Percentiles rank a stretch among this genome's conserved stretches.
Conservation (phyloP, 2,113 vertebrate species). For the Leptobrachium leishanense region DNA sequence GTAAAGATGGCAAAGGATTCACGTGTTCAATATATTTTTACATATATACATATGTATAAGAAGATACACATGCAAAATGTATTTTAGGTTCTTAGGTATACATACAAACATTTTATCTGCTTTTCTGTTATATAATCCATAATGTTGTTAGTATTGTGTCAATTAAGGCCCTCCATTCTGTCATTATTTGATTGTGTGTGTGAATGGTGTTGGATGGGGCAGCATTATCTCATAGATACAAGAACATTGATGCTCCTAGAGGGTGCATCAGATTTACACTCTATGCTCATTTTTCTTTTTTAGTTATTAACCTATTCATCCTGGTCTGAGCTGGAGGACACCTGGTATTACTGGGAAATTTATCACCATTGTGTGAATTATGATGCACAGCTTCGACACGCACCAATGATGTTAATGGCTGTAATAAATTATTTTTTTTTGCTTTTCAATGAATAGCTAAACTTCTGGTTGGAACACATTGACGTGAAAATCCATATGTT, state of each 20-base stretch:
- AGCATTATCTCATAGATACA: not conserved
- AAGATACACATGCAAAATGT: not conserved
- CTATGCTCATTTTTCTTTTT: not conserved
- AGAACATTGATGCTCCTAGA: slow-evolving; percentile 1
- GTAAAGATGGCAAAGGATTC: slow-evolving; percentile 22
- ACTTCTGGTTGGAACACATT: no score
- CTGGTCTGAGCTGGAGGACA: not conserved
- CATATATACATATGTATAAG: slow-evolving; percentile 6
- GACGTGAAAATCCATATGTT: no score
- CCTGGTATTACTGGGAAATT: not conserved
- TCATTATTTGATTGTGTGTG: slow-evolving; percentile 18
- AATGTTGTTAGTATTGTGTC: not conserved
- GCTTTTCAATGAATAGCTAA: no score
- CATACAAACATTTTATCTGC: not conserved
- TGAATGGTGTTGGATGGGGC: not conserved
- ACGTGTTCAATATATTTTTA: slow-evolving; percentile 15
- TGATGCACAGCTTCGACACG: not conserved
- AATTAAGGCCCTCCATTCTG: not conserved
- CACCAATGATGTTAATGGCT: no score
- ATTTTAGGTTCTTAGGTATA: slow-evolving; percentile 1
- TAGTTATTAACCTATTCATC: not conserved
- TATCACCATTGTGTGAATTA: not conserved
- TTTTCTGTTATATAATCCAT: not conserved
- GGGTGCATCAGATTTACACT: not conserved
- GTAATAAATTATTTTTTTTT: no score